Evolutionary conservation across 2,113 vertebrate genomes (phyloP), one percentile per base, ranked within the genome.

Genomic region (Neotoma lepida): DNA sequence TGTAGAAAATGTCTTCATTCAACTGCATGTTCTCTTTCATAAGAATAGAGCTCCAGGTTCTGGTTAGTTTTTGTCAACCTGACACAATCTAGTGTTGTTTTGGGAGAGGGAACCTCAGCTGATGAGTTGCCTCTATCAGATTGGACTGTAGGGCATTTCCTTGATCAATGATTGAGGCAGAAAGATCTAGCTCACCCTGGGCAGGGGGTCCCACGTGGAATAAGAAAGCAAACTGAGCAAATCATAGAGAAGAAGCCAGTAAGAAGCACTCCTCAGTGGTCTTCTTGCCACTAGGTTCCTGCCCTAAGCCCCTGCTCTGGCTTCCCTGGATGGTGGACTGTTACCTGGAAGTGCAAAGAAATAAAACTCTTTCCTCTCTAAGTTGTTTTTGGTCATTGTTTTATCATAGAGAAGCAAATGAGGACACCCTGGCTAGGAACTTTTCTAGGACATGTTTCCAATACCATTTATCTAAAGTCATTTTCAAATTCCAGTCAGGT

Each of bases 391-490:
- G 14, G 26, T 18, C 80, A 61, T 82, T 82, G n/a, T 82, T 61
- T 82, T 44, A 39, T 17, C 56, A 41, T 63, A 82, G 80, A 41
- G 56, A 82, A 41, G 14, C 80, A 82, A 82, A 82, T 82, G 22
- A 61, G n/a, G 80, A 61, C 56, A 41, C 7, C 24, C n/a, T 82
- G 56, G 56, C 56, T 82, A 82, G 10, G 24, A 33, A 41, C 78
- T 90, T 51, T 77, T 77, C 51, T 87, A 85, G 81, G 18, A 20
- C 63, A 80, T 33, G 4, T 84, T 61, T 63, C 93, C 24, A 74
- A 30, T 91, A 90, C 46, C 17, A 94, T 9, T 71, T 13, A 91
- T 86, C 61, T 64, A 89, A 93, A 92, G 94, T 58, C 20, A 10
- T 80, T 93, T 93, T 85, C 39, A 78, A 91, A 82, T 87, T 94